Base-by-base conservation (phyloP, 2,888 invertebrate species). In the Amiota minor region DNA sequence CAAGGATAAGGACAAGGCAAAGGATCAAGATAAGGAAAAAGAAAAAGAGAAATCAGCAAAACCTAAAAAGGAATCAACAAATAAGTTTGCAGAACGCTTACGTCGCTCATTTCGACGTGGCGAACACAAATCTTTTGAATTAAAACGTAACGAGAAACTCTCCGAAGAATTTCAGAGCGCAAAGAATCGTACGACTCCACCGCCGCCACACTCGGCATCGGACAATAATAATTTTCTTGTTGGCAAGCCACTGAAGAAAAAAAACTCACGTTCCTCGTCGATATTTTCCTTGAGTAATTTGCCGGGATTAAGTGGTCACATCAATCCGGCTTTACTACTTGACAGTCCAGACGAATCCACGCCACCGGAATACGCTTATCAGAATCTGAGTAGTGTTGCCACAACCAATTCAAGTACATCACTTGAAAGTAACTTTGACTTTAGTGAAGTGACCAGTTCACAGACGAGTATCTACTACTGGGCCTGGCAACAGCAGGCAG, bases 271-370 rank as follows among this genome's bases (percentile, higher is more conserved):
- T 8, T 35, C 35, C 35, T 11, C 76, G 0, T 78, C 79, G 12
- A 83, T 83, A 64, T 84, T 83, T 47, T 80, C 84, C 20, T 74
- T 83, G 9, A 81, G 78, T 11, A 83, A 85, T 55, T 74, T 87
- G 9, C 81, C 81, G 1, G 79, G 80, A 12, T 35, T 80, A n/a
- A 35, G 65, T 45, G 35, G 82, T 84, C 87, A 87, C 56, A 87
- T 88, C 11, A 88, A 87, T 77, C 84, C 86, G 20, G 87, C 88
- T 0, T 74, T 89, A 47, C 75, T 89, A 10, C 77, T 89, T 56
- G 89, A 89, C 70, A 89, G 89, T 56, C 89, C 89, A 8, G 89
- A 89, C 82, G 89, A 88, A 78, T 81, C 81, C 50, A 88, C 87
- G 14, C 89, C 89, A 12, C 88, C 89, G 6, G 89, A 89, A 61